Evolutionary conservation across 2,113 vertebrate genomes (phyloP).

Genomic region (Phrynosoma blainvillii): DNA sequence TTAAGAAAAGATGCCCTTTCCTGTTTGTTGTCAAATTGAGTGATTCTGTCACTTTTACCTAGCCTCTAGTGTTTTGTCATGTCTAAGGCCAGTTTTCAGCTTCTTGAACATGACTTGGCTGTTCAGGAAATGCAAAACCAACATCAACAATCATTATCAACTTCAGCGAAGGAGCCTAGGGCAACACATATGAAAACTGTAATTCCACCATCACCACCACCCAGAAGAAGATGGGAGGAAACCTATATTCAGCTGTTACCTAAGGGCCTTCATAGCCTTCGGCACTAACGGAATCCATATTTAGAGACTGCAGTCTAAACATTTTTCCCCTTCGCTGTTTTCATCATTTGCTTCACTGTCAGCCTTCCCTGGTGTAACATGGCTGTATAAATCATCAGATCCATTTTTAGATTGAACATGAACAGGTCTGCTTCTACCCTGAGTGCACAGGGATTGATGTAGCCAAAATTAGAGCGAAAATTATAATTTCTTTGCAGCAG

Average conservation of each 20-base stretch:
- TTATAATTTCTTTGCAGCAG: constrained; percentile 19
- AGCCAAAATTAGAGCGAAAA: constrained; percentile 67
- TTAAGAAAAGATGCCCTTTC: constrained; percentile 66
- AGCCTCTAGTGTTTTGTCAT: constrained; percentile 58
- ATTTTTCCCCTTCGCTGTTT: constrained; percentile 58
- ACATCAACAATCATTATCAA: constrained; percentile 56
- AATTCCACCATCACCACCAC: constrained; percentile 26
- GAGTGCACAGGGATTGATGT: constrained; percentile 54
- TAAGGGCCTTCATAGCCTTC: constrained; percentile 72
- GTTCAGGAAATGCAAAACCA: constrained; percentile 66
- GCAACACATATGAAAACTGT: constrained; percentile 60
- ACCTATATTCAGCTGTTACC: constrained; percentile 64
- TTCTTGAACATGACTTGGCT: constrained; percentile 66
- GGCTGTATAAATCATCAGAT: constrained; percentile 57
- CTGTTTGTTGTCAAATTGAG: constrained; percentile 24
- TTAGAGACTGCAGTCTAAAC: constrained; percentile 64
- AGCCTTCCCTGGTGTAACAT: constrained; percentile 56
- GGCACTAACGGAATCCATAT: constrained; percentile 61
- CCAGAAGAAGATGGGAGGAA: constrained; percentile 53
- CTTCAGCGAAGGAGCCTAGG: constrained; percentile 68
- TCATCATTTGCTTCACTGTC: constrained; percentile 66
- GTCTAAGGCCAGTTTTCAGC: constrained; percentile 61
- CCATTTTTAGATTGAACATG: constrained; percentile 65
- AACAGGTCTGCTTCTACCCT: constrained; percentile 62
- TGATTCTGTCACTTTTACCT: constrained; percentile 30